Evolutionary conservation across 2,113 vertebrate genomes (phyloP).

Genomic region (Cyphomyrus plagiostoma): DNA sequence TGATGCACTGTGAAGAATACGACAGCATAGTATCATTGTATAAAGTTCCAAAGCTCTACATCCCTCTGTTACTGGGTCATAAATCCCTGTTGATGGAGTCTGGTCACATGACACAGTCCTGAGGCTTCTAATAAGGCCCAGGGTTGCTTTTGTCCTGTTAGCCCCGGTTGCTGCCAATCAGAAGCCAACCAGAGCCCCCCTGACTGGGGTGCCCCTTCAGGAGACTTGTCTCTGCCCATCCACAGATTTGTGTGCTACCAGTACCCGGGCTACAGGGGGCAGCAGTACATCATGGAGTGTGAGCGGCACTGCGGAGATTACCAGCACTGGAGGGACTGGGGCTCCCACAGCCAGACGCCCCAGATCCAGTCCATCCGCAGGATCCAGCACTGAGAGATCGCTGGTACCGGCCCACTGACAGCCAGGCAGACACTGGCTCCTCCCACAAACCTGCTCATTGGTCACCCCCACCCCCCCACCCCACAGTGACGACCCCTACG

Average conservation of each 20-base stretch:
- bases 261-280: slow-evolving; percentile 67
- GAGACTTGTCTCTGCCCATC: background rate
- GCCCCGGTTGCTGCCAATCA: background rate
- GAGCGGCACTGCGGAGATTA: slow-evolving; percentile 70
- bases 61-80: background rate
- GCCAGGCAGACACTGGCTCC: background rate
- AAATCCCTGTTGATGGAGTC: background rate
- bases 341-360: slow-evolving; percentile 69
- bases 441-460: background rate
- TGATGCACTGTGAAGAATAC: background rate
- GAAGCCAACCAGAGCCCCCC: background rate
- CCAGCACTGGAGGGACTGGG: slow-evolving; percentile 71
- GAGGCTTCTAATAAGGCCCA: background rate
- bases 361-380: slow-evolving; percentile 74
- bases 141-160: background rate
- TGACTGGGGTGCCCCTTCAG: background rate
- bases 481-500: background rate
- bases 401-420: slow-evolving; percentile 6
- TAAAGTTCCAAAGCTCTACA: background rate
- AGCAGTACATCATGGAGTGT: slow-evolving; percentile 76
- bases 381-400: slow-evolving; percentile 61
- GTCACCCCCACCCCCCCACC: background rate
- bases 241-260: slow-evolving; percentile 71
- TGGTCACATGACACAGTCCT: background rate
- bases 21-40: background rate